phyloP scores from a whole-genome alignment of 2,113 vertebrate genomes.

The Oreochromis tanganicae region DNA sequence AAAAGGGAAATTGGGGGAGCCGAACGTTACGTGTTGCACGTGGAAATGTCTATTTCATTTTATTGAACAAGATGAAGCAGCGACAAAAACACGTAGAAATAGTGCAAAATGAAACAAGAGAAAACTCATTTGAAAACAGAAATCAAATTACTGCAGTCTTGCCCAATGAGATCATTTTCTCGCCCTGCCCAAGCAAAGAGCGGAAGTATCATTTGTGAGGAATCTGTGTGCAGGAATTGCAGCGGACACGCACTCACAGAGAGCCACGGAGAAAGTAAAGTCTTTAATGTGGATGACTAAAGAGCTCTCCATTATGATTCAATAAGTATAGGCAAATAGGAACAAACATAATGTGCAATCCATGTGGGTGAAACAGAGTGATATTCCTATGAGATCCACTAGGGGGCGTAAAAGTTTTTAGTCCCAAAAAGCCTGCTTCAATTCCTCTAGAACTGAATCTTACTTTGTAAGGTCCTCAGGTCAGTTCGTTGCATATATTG shows the following conservation, averaged over 20 bases:
- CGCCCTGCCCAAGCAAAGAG: conserved; percentile 19
- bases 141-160: conserved; percentile 36
- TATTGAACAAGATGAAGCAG: conserved; percentile 27
- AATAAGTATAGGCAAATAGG: not conserved
- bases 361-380: not conserved
- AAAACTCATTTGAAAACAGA: conserved; percentile 40
- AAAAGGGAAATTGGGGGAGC: not conserved
- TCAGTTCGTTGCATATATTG: not conserved
- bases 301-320: not conserved
- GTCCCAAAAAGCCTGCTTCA: not conserved
- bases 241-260: not conserved
- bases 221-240: not conserved
- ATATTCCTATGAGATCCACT: conserved; percentile 47
- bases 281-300: not conserved
- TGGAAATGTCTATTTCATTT: conserved; percentile 20
- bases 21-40: not conserved
- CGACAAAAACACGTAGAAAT: conserved; percentile 6
- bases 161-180: conserved; percentile 20
- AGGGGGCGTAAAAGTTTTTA: conserved; percentile 60
- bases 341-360: not conserved
- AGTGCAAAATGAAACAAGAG: conserved; percentile 29
- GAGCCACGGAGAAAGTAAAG: not conserved
- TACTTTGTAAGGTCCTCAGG: not conserved
- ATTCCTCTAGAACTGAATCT: not conserved
- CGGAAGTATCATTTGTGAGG: conserved; percentile 3